phyloP scores from a whole-genome alignment of 2,113 vertebrate genomes.

The Chloropsis cyanopogon region DNA sequence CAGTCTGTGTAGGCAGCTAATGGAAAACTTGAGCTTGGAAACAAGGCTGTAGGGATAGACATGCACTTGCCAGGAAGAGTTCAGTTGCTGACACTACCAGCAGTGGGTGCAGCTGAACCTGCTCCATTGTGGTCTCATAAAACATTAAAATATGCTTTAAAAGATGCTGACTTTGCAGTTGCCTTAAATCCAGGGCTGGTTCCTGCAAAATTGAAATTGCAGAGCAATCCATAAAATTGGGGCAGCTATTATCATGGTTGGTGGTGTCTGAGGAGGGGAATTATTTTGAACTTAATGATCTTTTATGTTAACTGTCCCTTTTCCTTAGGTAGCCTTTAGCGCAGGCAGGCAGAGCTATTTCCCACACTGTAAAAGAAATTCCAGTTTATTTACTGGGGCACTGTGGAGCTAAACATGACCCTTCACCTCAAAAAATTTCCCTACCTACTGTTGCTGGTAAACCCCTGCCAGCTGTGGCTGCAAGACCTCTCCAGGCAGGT shows the following conservation, averaged over 20 bases:
- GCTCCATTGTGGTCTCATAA: neutral
- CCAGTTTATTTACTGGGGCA: neutral
- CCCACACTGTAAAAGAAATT: neutral
- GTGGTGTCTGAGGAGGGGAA: neutral
- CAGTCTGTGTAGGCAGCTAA: slow-evolving; percentile 49
- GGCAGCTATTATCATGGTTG: neutral
- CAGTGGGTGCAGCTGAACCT: slow-evolving; percentile 45
- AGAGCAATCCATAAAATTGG: neutral
- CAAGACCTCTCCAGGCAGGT: neutral
- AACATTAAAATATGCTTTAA: neutral
- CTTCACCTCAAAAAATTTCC: neutral
- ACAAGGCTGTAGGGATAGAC: neutral
- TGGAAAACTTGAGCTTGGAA: slow-evolving; percentile 48
- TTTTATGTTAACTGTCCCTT: neutral
- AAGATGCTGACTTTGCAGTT: neutral
- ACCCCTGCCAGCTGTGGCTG: neutral
- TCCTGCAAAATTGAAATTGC: neutral
- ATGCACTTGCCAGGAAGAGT: neutral
- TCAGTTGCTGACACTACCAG: slow-evolving; percentile 7
- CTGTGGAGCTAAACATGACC: neutral
- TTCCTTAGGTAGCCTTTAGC: neutral
- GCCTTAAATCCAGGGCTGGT: neutral
- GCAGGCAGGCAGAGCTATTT: neutral
- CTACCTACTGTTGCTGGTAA: neutral
- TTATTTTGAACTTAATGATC: neutral